phyloP scores from a whole-genome alignment of 1,140 invertebrate genomes.

The Pararge aegeria region DNA sequence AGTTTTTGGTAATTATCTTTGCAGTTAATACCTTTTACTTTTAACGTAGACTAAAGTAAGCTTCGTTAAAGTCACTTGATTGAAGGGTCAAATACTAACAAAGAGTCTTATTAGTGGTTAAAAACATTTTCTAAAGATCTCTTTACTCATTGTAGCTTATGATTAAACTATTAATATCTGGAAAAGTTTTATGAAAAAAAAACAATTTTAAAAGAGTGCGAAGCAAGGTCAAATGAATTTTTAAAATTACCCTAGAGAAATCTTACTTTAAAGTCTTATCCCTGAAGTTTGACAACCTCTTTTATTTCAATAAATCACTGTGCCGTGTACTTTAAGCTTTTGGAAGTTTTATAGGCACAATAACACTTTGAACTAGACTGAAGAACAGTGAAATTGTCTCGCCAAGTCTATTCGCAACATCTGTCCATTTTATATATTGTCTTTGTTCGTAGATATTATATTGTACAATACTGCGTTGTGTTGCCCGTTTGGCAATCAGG shows the following conservation, averaged over 20 bases:
- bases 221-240: background rate
- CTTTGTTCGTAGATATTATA: background rate
- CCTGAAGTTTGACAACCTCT: background rate
- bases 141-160: background rate
- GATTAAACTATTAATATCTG: background rate
- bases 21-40: too few relatives aligned
- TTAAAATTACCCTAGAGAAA: background rate
- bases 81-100: too few relatives aligned
- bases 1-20: too few relatives aligned
- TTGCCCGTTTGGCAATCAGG: too few relatives aligned
- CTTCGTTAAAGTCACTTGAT: too few relatives aligned
- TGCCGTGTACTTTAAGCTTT: background rate
- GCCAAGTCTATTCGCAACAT: background rate
- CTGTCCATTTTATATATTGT: background rate
- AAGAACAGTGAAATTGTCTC: background rate
- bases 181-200: background rate
- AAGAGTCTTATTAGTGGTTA: background rate
- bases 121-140: background rate
- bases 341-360: background rate
- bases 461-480: too few relatives aligned
- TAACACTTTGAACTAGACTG: background rate
- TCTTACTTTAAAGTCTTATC: background rate
- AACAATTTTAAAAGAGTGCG: background rate
- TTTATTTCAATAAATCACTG: background rate
- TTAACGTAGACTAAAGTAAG: too few relatives aligned